Base-by-base conservation (phyloP, 2,888 invertebrate genomes). In the Adelognathus sp. region DNA sequence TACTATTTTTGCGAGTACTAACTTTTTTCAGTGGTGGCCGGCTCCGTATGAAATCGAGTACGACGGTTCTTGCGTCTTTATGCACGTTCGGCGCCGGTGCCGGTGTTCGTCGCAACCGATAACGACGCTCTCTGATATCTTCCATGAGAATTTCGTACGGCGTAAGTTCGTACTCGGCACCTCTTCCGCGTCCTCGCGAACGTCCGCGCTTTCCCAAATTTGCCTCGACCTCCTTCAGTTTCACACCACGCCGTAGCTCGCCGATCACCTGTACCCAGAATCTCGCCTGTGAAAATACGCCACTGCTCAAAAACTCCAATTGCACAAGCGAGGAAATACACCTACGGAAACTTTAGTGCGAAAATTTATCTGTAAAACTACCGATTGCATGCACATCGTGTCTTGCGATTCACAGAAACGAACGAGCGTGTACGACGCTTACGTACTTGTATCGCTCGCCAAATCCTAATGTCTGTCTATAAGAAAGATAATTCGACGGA, bases 71-170 rank as follows among this genome's bases (percentile, higher is more conserved):
- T 27, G 98, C 98, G 93, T 98, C 98, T 92, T 98, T 98, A 92
- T 97, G 97, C 73, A 98, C 91, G 63, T 92, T 92, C 0, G 94
- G 94, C 83, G 83, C 92, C 90, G 93, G 94, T 69, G 94, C 95
- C 75, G 96, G 96, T 88, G 97, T 95, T 93, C 98, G 98, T 90
- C 96, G 95, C 85, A 98, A 93, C 88, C 96, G 97, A 93, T 97
- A 98, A 89, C 98, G 94, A 90, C 97, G 95, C 79, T 97, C 95
- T 85, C 98, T 93, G 88, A 99, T 98, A 90, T 99, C 98, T 90
- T 98, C 97, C 96, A 99, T 97, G 72, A 99, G 94, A 89, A 98
- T 98, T 93, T 99, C 98, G 90, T 98, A 98, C 21, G 98, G 98
- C 54, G 98, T 99, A 86, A 98, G 92, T 92, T 98, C 98, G 92